A percentile compares a stretch with the other conserved stretches of the same genome.
These are phyloP conservation scores for Drosophila persimilis DNA, from an alignment of 1,140 invertebrate genomes.

Conservation along the genomic window DNA sequence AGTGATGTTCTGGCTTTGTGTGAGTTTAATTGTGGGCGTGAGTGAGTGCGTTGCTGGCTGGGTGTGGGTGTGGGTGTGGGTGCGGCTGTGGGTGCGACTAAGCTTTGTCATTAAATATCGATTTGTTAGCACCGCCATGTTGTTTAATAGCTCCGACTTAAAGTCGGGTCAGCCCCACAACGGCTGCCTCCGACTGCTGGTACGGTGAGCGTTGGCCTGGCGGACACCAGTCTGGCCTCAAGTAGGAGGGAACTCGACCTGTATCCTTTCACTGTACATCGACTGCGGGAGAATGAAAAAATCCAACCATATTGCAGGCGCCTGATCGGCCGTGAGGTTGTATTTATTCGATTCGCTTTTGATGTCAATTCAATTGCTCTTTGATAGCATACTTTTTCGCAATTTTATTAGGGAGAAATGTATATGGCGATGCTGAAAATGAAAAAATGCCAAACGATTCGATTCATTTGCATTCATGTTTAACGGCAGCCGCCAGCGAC, in stretches of 20 bases:
- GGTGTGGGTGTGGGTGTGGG: background rate
- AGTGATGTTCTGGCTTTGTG: conserved; percentile 34
- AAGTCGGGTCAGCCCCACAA: background rate
- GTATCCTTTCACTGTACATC: background rate
- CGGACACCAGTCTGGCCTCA: too few species aligned
- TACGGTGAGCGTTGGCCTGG: too few species aligned
- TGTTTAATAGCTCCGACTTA: conserved; percentile 49
- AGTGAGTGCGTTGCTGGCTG: background rate
- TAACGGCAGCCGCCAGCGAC: conserved; percentile 24
- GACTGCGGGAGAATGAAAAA: conserved; percentile 1
- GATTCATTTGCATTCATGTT: conserved; percentile 33
- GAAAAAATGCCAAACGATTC: conserved; percentile 39
- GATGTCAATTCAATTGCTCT: conserved; percentile 37
- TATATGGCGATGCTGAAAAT: conserved; percentile 24
- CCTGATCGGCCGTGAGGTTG: background rate
- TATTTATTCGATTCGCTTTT: conserved; percentile 39
- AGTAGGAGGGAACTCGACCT: too few species aligned
- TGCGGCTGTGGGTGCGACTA: conserved; percentile 37
- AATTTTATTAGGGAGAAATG: conserved; percentile 44
- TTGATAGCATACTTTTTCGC: conserved; percentile 30
- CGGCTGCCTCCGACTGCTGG: background rate
- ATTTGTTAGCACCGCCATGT: conserved; percentile 51
- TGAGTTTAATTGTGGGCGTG: conserved; percentile 15
- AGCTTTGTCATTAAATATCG: conserved; percentile 75
- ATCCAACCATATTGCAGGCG: conserved; percentile 9